Conservation (phyloP, 2,888 invertebrate genomes). For the Tetragonula carbonaria region DNA sequence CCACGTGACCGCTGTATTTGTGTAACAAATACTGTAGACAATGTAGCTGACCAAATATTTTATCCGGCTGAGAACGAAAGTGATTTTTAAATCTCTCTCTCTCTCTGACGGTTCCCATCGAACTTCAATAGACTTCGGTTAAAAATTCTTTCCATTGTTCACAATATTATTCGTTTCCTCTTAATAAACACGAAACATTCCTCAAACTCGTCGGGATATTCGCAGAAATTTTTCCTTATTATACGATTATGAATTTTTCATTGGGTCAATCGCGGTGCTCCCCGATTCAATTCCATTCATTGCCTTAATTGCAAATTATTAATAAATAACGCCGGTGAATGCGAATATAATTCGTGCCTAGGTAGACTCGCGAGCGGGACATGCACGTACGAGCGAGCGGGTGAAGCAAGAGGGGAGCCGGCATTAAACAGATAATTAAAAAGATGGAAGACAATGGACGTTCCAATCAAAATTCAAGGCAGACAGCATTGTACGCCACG, state of each 20-base stretch:
- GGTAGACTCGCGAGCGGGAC: constrained; percentile 23
- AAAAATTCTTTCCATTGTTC: not conserved
- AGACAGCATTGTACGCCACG: constrained; percentile 68
- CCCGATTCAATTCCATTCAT: not conserved
- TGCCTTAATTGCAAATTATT: constrained; percentile 45
- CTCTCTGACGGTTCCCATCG: not conserved
- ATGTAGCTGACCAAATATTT: constrained; percentile 49
- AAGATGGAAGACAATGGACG: constrained; percentile 62
- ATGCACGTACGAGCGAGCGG: constrained; percentile 5
- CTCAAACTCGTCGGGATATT: too few relatives aligned
- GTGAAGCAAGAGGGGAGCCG: not conserved
- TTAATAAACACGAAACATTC: not conserved
- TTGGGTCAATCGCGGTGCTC: not conserved
- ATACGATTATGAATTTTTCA: not conserved
- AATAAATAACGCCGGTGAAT: constrained; percentile 9
- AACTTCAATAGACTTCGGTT: not conserved
- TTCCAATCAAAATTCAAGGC: constrained; percentile 70
- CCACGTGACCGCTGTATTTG: constrained; percentile 78
- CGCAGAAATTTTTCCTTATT: too few relatives aligned
- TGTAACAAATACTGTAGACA: constrained; percentile 66
- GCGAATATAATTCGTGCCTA: constrained; percentile 31
- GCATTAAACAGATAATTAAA: constrained; percentile 67
- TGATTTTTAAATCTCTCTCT: too few relatives aligned
- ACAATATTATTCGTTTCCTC: not conserved
- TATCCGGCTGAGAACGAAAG: constrained; percentile 26